A percentile compares a stretch with the other conserved stretches of the same genome.
Evolutionary conservation across 2,797 vertebrate species (phyloP).

Genomic region (Sitta carolinensis): DNA sequence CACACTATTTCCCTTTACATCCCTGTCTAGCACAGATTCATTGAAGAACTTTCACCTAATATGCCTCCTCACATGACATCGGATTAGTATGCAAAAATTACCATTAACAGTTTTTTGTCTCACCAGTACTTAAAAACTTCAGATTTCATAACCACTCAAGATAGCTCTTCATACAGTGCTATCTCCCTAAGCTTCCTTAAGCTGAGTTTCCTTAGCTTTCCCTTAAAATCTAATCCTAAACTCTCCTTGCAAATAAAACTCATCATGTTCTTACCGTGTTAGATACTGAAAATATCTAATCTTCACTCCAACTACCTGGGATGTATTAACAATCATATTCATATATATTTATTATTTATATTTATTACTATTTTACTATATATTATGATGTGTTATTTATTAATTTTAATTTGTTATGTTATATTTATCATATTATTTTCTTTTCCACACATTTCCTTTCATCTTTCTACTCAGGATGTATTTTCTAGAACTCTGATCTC

Average conservation of each 20-base stretch:
- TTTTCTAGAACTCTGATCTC: background rate
- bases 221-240: background rate
- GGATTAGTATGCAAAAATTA: background rate
- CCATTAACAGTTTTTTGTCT: background rate
- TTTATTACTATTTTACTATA: too few relatives aligned
- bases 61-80: background rate
- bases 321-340: background rate
- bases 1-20: background rate
- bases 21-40: background rate
- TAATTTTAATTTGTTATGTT: background rate
- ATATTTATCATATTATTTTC: background rate
- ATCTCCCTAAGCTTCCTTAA: background rate
- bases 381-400: background rate
- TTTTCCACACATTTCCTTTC: background rate
- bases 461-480: background rate
- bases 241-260: background rate
- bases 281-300: background rate
- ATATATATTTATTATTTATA: background rate
- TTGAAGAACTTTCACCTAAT: background rate
- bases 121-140: background rate
- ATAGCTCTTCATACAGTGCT: background rate
- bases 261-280: background rate
- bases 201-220: background rate
- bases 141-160: background rate
- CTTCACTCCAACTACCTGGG: background rate